Evolutionary conservation across 2,113 vertebrate species (phyloP).

Genomic region (Zosterops hypoxanthus): DNA sequence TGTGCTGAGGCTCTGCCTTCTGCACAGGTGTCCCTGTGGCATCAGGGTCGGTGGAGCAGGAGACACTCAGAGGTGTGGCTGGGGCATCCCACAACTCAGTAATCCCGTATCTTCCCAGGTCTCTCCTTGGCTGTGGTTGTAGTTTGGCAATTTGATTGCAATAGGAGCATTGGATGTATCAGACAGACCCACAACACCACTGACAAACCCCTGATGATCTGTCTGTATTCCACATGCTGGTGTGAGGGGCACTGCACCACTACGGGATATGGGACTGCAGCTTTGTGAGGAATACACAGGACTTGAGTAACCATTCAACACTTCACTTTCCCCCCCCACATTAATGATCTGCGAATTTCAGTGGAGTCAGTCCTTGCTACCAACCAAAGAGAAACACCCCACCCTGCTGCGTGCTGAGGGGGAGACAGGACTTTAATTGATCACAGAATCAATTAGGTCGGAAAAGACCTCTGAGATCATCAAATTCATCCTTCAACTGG

Average conservation of each 20-base stretch:
- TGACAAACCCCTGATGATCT: not conserved
- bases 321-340: too few species aligned
- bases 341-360: not conserved
- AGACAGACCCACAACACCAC: fast-evolving
- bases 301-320: fast-evolving
- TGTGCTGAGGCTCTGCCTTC: not conserved
- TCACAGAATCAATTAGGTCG: not conserved
- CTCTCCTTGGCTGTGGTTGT: fast-evolving
- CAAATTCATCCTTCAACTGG: not conserved
- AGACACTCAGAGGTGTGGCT: too few species aligned
- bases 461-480: not conserved
- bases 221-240: fast-evolving
- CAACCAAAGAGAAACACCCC: not conserved
- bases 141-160: not conserved
- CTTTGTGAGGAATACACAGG: not conserved
- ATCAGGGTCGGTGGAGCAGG: not conserved
- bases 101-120: fast-evolving
- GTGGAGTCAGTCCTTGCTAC: not conserved
- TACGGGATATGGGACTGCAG: not conserved
- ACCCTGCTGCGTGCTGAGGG: not conserved
- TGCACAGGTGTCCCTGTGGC: not conserved
- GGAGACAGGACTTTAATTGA: fast-evolving
- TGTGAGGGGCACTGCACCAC: not conserved
- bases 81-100: not conserved
- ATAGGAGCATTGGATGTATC: fast-evolving